These are phyloP conservation scores for Cyclina sinensis DNA, from an alignment of 1,140 invertebrate species.

Conservation along the genomic window DNA sequence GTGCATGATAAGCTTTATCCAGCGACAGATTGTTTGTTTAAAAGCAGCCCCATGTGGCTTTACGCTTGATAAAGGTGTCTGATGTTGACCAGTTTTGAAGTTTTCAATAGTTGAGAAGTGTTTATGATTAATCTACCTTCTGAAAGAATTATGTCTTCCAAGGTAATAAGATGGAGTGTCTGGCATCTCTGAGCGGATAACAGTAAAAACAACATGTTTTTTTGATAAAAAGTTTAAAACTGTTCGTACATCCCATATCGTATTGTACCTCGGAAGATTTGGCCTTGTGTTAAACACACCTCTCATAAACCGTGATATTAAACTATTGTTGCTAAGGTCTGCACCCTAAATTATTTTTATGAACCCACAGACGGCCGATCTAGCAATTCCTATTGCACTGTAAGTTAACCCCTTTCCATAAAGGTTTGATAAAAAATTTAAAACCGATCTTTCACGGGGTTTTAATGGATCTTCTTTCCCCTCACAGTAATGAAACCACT, in stretches of 20 bases:
- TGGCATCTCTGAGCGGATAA: not conserved
- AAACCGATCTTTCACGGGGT: conserved; percentile 49
- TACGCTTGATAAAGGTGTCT: not conserved
- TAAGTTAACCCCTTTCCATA: conserved; percentile 55
- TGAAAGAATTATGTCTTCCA: not conserved
- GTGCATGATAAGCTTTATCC: not conserved
- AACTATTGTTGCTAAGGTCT: not conserved
- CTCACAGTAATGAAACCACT: too few species aligned
- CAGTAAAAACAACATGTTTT: conserved; percentile 20
- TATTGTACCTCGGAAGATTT: not conserved
- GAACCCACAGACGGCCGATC: not conserved
- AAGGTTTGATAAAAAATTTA: conserved; percentile 48
- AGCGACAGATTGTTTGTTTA: not conserved
- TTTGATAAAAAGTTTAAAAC: not conserved
- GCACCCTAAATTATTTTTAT: not conserved
- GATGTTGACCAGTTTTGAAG: not conserved
- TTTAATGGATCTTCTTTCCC: conserved; percentile 60
- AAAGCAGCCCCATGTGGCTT: not conserved
- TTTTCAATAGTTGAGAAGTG: not conserved
- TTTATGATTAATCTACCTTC: not conserved
- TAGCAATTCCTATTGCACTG: conserved; percentile 63
- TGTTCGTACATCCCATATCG: conserved; percentile 2
- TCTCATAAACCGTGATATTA: too few species aligned
- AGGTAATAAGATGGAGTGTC: not conserved
- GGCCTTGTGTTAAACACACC: not conserved